These are phyloP conservation scores for Falcunculus frontatus DNA, from an alignment of 2,113 vertebrate genomes.

Conservation along the genomic window DNA sequence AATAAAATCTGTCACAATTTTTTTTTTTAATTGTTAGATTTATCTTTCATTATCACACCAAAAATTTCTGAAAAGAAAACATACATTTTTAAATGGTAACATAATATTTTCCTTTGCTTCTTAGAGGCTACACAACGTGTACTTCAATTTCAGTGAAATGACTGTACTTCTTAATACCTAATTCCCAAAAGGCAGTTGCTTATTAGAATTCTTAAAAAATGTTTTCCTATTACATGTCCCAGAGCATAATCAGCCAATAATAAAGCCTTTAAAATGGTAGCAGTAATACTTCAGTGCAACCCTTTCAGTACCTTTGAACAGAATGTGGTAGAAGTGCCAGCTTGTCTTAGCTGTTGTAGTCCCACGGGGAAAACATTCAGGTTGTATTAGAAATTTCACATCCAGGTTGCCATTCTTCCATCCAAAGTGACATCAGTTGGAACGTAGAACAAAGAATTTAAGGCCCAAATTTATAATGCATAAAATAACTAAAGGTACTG, in stretches of 20 bases:
- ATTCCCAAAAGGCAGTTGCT: not conserved
- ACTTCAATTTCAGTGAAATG: conserved; percentile 35
- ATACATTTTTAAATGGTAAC: not conserved
- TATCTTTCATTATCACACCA: not conserved
- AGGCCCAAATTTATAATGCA: not conserved
- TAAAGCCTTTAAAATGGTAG: not conserved
- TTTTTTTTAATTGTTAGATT: conserved; percentile 15
- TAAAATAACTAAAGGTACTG: not conserved
- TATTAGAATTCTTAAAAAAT: not conserved
- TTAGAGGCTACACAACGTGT: not conserved
- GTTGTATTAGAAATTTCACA: not conserved
- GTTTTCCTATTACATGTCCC: not conserved
- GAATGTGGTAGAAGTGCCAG: not conserved
- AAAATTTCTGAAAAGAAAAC: conserved; percentile 5
- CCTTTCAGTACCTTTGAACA: not conserved
- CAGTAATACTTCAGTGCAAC: not conserved
- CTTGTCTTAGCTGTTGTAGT: not conserved
- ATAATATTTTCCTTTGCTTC: conserved; percentile 3
- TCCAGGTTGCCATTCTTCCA: not conserved
- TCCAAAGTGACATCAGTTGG: not conserved
- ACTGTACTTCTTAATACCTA: not conserved
- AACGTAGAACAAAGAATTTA: not conserved
- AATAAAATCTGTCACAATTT: not conserved
- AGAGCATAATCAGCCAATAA: not conserved
- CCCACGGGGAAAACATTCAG: not conserved